Conservation (phyloP, 53 echinoderm and acorn worm genomes). For the Pentamera pediparva region DNA sequence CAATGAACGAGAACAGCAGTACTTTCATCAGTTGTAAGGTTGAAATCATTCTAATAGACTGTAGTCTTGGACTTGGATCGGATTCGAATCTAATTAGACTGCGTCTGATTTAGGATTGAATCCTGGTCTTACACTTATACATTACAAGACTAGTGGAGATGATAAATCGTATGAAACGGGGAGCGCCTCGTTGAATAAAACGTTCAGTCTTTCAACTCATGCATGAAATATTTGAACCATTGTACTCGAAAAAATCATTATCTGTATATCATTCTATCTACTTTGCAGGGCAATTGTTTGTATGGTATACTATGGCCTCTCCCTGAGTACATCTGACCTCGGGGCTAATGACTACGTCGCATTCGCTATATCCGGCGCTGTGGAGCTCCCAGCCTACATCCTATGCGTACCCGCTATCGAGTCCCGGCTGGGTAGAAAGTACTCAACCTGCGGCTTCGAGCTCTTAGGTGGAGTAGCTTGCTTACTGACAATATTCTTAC, state of each 20-base stretch:
- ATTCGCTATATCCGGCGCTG: slow-evolving; percentile 56
- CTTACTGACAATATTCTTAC: slow-evolving; percentile 30
- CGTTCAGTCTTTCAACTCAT: no score
- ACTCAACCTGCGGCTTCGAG: slow-evolving; percentile 18
- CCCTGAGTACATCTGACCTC: slow-evolving; percentile 35
- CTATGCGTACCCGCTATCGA: slow-evolving; percentile 41
- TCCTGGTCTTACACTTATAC: no score
- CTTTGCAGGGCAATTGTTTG: slow-evolving; percentile 36
- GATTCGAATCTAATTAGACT: no score
- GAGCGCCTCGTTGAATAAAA: no score
- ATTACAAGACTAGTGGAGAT: no score
- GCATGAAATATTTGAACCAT: no score
- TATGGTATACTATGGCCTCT: slow-evolving; percentile 53
- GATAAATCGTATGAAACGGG: no score
- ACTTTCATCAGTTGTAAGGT: no score
- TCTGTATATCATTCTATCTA: not conserved
- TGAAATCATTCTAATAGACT: no score
- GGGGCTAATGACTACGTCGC: slow-evolving; percentile 45
- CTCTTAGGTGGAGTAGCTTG: slow-evolving; percentile 35
- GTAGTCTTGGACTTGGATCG: no score
- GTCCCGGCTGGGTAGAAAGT: slow-evolving; percentile 25
- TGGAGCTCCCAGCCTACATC: slow-evolving; percentile 53
- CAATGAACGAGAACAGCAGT: no score
- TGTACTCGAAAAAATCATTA: not conserved
- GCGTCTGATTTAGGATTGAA: no score